Base-by-base conservation (phyloP, 53 echinoderm and acorn worm species). In the Echinometra lucunter region DNA sequence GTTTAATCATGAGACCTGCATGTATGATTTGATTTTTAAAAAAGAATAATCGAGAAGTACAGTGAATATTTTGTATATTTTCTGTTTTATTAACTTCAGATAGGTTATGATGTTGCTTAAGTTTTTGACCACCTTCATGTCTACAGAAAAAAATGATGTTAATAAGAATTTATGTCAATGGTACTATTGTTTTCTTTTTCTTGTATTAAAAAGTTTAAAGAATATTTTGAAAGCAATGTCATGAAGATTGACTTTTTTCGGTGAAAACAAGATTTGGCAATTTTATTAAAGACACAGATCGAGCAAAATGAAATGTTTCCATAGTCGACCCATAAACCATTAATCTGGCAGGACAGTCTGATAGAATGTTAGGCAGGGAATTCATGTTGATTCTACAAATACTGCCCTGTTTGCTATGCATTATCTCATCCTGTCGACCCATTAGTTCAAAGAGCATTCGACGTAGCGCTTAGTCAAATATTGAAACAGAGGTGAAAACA, bases 391-490 rank as follows among this genome's bases (percentile, higher is more conserved):
- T 72, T 72, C 12, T 34, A 35, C 35, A 72, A 30, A 72, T 28
- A 72, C 15, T 72, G 35, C 13, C 72, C 35, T 72, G 72, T 72
- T 32, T 72, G 35, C 35, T 72, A 12, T 72, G 35, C 72, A 72
- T 35, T 72, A 32, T 72, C 72, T 72, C 11, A 13, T 72, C 15
- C 10, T 27, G 32, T 72, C 13, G 72, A 72, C 35, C 35, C 72
- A 72, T 32, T 72, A 35, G 72, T 72, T 72, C 72, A 72, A 72
- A 72, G 72, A 72, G 72, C 72, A 12, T 72, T 72, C 32, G 12
- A 35, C 28, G 15, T 32, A 72, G 35, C 32, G 6, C 35, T 72
- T 13, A 32, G 35, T 32, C 3, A 32, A 72, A 34, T 72, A 32
- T 30, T 70, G 34, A 70, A 70, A 72, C 13, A 72, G 11, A 35